Evolutionary conservation across 2,113 vertebrate genomes (phyloP), one percentile per base, ranked within the genome.

Genomic region (Trinectes maculatus): DNA sequence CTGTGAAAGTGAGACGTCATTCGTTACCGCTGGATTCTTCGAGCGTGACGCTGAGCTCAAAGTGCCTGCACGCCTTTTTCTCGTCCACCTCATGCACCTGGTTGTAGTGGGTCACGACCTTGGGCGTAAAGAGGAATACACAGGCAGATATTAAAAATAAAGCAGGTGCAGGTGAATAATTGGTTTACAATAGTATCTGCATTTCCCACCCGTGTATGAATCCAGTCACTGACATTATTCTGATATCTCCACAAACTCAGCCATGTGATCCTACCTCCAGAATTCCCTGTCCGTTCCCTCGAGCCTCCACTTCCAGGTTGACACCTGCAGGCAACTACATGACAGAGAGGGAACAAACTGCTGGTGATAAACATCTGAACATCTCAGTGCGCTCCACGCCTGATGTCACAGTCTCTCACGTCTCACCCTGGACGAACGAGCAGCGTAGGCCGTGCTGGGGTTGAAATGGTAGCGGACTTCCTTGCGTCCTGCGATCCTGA

Each of bases 41-140:
- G 2, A 92, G 82, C 1, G 76, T 22, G 1, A 93, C 87, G 0
- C 51, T 79, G 57, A 93, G 82, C 16, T 92, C 87, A 72, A 93
- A 93, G 68, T 90, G 12, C 1, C 74, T 42, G 43, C 92, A 93
- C 16, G 77, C 61, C 0, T 2, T 71, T 19, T 84, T 88, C 68
- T 90, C 89, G 1, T 87, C 85, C 16, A 83, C 86, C 18, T 90
- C 86, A 5, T 87, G 89, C 13, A 93, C 59, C 77, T 92, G 87
- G 72, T 93, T 91, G 78, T 93, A 93, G 57, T 90, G 51, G 2
- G 92, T 93, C 78, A 93, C 86, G n/a, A 93, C 87, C 92, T 93
- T 37, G 9, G 54, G 16, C 15, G 53, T 9, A 9, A 43, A 2
- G 19, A 7, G 8, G n/a, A 10, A 11, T 7, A 28, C 49, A 36